Evolutionary conservation across 92 coral and sea anemone genomes (phyloP).

Genomic region (Epizoanthus fatuus): DNA sequence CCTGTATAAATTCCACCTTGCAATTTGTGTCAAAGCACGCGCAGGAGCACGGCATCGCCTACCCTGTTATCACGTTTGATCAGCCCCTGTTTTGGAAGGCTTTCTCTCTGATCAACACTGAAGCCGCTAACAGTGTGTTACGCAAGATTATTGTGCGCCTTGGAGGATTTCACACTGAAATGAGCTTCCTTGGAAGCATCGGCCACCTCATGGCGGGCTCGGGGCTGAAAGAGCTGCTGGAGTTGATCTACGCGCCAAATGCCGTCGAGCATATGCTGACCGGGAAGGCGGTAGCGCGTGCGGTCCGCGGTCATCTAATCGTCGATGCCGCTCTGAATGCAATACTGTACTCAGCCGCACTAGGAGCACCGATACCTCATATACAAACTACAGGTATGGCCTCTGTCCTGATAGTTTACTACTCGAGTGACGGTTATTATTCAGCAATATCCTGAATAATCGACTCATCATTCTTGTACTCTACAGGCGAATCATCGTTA

Average conservation of each 20-base stretch:
- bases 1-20: constrained; percentile 36
- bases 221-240: constrained; percentile 49
- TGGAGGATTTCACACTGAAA: constrained; percentile 53
- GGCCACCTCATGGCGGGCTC: constrained; percentile 63
- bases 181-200: constrained; percentile 61
- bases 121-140: constrained; percentile 17
- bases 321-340: constrained; percentile 64
- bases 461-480: too few relatives aligned
- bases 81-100: constrained; percentile 43
- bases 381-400: too few relatives aligned
- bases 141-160: constrained; percentile 35
- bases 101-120: constrained; percentile 7
- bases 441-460: too few relatives aligned
- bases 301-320: constrained; percentile 58
- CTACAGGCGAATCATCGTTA: too few relatives aligned
- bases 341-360: constrained; percentile 61
- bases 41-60: constrained; percentile 16
- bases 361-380: neutral
- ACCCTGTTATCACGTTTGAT: too few relatives aligned
- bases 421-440: too few relatives aligned
- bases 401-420: too few relatives aligned
- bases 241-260: constrained; percentile 38
- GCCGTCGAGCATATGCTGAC: constrained; percentile 55
- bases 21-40: constrained; percentile 9
- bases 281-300: constrained; percentile 58